Evolutionary conservation across 2,113 vertebrate species (phyloP), one percentile per base, ranked within the genome.

Genomic region (Penelope pileata): DNA sequence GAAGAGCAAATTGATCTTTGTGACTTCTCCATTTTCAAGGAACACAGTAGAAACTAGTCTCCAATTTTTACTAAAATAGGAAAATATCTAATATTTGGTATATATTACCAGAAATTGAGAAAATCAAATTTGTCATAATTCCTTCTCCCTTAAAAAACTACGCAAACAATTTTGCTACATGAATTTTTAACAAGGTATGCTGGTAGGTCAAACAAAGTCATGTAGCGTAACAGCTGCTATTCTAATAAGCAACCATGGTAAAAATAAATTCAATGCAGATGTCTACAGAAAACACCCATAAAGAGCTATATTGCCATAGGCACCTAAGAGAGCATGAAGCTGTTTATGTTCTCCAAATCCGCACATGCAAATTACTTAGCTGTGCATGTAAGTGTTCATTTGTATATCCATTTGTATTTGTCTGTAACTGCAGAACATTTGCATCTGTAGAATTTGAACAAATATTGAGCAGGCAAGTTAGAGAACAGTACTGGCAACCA

Each of bases 271-370:
- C 60, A 59, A 11, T 48, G 68, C 90, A 94, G 82, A 93, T 83
- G 89, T 50, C 67, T 15, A 80, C 59, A 86, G 63, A 91, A 90
- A 91, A 88, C n/a, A 86, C 6, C 0, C 78, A 70, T 29, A 74
- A 94, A 79, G 19, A 94, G 47, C 18, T 83, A 0, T 50, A 90
- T 86, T 91, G 94, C 63, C 47, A 91, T 9, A 77, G 53, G 17
- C 75, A 91, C 32, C 54, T 89, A 93, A 94, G 40, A 63, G 32
- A 94, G 84, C 84, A 95, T 90, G 93, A 95, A 94, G 53, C 38
- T 76, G 91, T 87, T 97, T 85, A 93, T 4, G 5, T 82, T 91
- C 84, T 76, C 74, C 62, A 91, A 95, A 74, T 85, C 66, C 69
- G 45, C 58, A 85, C 66, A 79, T 38, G 66, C 38, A 94, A 74